Evolutionary conservation across 2,113 vertebrate species (phyloP).

Genomic region (Mormoops blainvillei): DNA sequence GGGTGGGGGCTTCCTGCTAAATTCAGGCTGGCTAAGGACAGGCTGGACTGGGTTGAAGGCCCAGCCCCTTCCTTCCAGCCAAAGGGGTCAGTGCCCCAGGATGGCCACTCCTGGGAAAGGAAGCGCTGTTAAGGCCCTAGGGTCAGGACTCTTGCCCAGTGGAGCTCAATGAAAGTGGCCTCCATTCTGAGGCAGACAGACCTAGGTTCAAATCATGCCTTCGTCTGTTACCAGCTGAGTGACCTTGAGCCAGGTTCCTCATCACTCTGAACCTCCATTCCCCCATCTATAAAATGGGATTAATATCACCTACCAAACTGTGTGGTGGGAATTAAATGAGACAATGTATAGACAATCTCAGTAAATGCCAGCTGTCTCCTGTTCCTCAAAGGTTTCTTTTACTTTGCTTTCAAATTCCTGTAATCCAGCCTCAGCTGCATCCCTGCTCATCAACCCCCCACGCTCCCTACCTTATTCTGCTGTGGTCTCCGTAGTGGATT

Average conservation of each 20-base stretch:
- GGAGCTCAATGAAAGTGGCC: background rate
- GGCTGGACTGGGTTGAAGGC: background rate
- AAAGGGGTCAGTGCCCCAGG: background rate
- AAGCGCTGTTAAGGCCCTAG: background rate
- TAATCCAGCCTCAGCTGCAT: background rate
- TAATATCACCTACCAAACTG: background rate
- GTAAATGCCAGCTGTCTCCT: background rate
- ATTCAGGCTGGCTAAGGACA: background rate
- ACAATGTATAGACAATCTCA: background rate
- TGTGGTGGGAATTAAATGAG: background rate
- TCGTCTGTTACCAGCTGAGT: background rate
- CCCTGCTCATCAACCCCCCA: background rate
- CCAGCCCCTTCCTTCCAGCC: slow-evolving; percentile 27
- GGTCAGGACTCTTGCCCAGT: background rate
- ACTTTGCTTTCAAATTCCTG: background rate
- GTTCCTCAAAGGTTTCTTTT: background rate
- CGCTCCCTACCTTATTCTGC: background rate
- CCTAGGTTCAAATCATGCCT: background rate
- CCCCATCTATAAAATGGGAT: background rate
- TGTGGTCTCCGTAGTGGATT: background rate
- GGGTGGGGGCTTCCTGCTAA: background rate
- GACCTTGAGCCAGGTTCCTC: background rate
- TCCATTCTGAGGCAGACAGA: background rate
- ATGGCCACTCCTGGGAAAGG: background rate
- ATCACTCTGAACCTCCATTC: background rate